A percentile compares a stretch with the other conserved stretches of the same genome.
Evolutionary conservation across 1,140 invertebrate genomes (phyloP).

Genomic region (Globodera rostochiensis): DNA sequence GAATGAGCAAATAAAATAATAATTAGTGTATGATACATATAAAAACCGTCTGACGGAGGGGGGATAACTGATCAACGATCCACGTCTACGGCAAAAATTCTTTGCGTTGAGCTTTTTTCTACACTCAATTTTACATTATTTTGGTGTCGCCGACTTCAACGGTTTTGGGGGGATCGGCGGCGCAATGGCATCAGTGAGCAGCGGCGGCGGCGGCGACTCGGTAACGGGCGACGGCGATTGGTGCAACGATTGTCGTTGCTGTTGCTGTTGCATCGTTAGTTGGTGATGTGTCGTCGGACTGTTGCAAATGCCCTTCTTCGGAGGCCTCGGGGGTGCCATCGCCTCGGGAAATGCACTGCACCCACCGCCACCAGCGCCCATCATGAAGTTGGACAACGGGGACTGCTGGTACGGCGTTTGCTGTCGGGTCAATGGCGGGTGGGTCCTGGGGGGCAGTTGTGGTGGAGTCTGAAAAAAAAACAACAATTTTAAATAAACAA

Average conservation of each 20-base stretch:
- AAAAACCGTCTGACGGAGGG: not conserved
- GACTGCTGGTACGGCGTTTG: not conserved
- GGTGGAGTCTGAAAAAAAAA: slow-evolving; percentile 14
- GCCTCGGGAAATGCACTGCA: slow-evolving; percentile 16
- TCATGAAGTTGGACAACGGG: slow-evolving; percentile 2
- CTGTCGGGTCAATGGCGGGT: not conserved
- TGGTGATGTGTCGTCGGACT: slow-evolving; percentile 23
- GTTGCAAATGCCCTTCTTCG: slow-evolving; percentile 20
- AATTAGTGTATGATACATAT: not conserved
- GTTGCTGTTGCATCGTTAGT: slow-evolving; percentile 4
- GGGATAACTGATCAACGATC: too few relatives aligned
- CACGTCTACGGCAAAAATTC: too few relatives aligned
- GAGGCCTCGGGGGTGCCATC: slow-evolving; percentile 31
- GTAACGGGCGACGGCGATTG: not conserved
- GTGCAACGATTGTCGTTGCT: not conserved
- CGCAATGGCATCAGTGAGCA: slow-evolving; percentile 6
- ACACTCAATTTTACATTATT: not conserved
- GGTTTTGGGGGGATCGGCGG: slow-evolving; percentile 23
- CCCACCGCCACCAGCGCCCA: not conserved
- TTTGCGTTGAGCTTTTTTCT: slow-evolving; percentile 6
- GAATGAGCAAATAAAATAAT: slow-evolving; percentile 9
- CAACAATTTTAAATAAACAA: slow-evolving; percentile 5
- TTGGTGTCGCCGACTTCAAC: not conserved
- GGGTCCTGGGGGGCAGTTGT: slow-evolving; percentile 18
- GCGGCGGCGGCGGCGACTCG: not conserved